These are phyloP conservation scores for Automeris io DNA, from an alignment of 2,888 invertebrate genomes.

Conservation along the genomic window DNA sequence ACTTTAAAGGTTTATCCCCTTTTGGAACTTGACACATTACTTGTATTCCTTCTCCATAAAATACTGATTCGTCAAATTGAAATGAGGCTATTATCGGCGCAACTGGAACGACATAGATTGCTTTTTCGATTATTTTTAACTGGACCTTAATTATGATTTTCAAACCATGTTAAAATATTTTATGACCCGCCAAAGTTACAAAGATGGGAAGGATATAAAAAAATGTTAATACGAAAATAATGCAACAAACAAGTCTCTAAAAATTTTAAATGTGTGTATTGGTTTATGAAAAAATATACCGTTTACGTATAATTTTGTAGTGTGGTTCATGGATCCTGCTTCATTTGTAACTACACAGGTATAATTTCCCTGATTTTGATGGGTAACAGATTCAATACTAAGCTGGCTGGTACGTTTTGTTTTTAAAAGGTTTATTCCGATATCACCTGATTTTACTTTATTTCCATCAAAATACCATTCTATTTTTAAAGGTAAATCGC, in stretches of 20 bases:
- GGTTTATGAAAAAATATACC: slow-evolving; percentile 27
- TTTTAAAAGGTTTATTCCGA: slow-evolving; percentile 71
- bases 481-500: slow-evolving; percentile 86
- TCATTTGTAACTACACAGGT: slow-evolving; percentile 79
- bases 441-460: slow-evolving; percentile 60
- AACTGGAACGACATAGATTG: slow-evolving; percentile 60
- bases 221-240: neutral
- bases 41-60: slow-evolving; percentile 77
- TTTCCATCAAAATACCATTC: slow-evolving; percentile 80
- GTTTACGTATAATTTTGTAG: slow-evolving; percentile 74
- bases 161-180: slow-evolving; percentile 17
- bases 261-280: neutral
- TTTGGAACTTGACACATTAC: slow-evolving; percentile 78
- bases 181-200: slow-evolving; percentile 74
- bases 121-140: slow-evolving; percentile 5
- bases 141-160: neutral
- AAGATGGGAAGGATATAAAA: slow-evolving; percentile 22
- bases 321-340: slow-evolving; percentile 74
- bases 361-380: slow-evolving; percentile 79
- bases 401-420: slow-evolving; percentile 78
- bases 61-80: slow-evolving; percentile 76
- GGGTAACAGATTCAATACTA: slow-evolving; percentile 79
- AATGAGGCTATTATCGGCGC: slow-evolving; percentile 78
- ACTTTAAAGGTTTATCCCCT: slow-evolving; percentile 83
- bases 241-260: neutral